phyloP scores from a whole-genome alignment of 1,140 invertebrate species.

The fruit fly (Drosophila melanogaster) region Release_6_plus_ISO1_MT NT_037436.4:11897001-11897500 shows the following conservation, averaged over 20 bases:
- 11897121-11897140: slow-evolving; percentile 1
- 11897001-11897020: background rate
- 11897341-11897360: slow-evolving; percentile 67
- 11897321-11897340: slow-evolving; percentile 22
- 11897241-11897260: slow-evolving; percentile 39
- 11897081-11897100: slow-evolving; percentile 74
- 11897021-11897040: slow-evolving; percentile 67
- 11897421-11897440: slow-evolving; percentile 26
- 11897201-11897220: slow-evolving; percentile 73
- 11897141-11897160: slow-evolving; percentile 28
- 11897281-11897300: slow-evolving; percentile 72
- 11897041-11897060: slow-evolving; percentile 80
- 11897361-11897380: slow-evolving; percentile 14
- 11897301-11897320: slow-evolving; percentile 27
- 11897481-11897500: slow-evolving; percentile 11
- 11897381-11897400: slow-evolving; percentile 55
- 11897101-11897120: slow-evolving; percentile 74
- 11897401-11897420: slow-evolving; percentile 65
- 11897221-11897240: slow-evolving; percentile 64
- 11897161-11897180: slow-evolving; percentile 21
- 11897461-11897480: background rate
- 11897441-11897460: slow-evolving; percentile 58
- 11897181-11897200: slow-evolving; percentile 75
- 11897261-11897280: slow-evolving; percentile 78
- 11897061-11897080: slow-evolving; percentile 82